Conservation (phyloP, 2,888 invertebrate genomes). For the Apamea sordens region DNA sequence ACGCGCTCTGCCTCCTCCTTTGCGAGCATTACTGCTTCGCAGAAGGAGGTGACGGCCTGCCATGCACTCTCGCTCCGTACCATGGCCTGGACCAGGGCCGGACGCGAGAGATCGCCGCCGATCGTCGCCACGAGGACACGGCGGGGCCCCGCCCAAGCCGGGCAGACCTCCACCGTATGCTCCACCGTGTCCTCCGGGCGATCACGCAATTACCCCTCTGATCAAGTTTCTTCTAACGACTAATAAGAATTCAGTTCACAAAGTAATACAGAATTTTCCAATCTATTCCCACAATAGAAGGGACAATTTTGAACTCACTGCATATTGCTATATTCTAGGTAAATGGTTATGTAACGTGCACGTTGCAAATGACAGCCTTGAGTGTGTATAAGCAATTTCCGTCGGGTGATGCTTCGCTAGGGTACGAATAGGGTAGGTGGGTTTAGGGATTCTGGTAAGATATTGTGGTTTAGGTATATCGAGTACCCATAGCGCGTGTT, state of each 20-base stretch:
- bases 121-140: too few relatives aligned
- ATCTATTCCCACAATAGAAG: constrained; percentile 27
- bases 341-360: constrained; percentile 10
- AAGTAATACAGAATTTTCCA: constrained; percentile 4
- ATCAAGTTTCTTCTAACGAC: not conserved
- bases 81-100: too few relatives aligned
- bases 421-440: not conserved
- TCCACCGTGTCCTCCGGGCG: too few relatives aligned
- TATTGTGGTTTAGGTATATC: not conserved
- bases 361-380: constrained; percentile 38
- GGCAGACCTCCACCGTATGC: too few relatives aligned
- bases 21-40: too few relatives aligned
- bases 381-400: constrained; percentile 10
- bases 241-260: constrained; percentile 3
- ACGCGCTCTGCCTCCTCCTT: too few relatives aligned
- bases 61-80: too few relatives aligned
- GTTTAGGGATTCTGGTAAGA: not conserved
- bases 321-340: not conserved
- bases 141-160: too few relatives aligned
- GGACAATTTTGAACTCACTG: constrained; percentile 2
- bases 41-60: too few relatives aligned
- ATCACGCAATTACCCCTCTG: not conserved
- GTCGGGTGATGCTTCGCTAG: not conserved
- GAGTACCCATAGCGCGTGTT: not conserved
- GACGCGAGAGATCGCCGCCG: too few relatives aligned